A percentile compares a stretch with the other conserved stretches of the same genome.
Conservation (phyloP, 1,140 invertebrate genomes). For the Dreissena polymorpha region DNA sequence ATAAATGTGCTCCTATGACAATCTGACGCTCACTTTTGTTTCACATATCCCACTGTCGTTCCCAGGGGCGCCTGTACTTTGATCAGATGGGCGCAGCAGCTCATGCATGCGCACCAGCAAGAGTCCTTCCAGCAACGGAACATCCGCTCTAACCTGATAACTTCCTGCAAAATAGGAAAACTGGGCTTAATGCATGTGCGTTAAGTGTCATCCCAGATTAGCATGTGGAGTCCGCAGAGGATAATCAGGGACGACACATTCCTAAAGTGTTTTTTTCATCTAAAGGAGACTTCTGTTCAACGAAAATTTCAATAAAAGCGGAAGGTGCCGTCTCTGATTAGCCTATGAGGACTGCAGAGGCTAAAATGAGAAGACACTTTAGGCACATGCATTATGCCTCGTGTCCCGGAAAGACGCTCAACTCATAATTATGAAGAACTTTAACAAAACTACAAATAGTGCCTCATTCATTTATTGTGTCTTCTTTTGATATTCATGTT, state of each 20-base stretch:
- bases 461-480: too few relatives aligned
- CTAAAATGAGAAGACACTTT: too few relatives aligned
- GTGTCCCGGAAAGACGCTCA: too few relatives aligned
- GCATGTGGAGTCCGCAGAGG: neutral
- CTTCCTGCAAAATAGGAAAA: slow-evolving; percentile 64
- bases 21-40: slow-evolving; percentile 62
- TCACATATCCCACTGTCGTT: slow-evolving; percentile 66
- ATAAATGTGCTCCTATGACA: too few relatives aligned
- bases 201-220: neutral
- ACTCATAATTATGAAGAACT: too few relatives aligned
- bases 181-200: neutral
- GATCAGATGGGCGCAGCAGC: slow-evolving; percentile 64
- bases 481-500: too few relatives aligned
- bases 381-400: too few relatives aligned
- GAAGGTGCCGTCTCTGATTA: too few relatives aligned
- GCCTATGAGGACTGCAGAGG: too few relatives aligned
- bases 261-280: neutral
- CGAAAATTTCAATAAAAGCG: too few relatives aligned
- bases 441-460: too few relatives aligned
- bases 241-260: neutral
- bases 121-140: slow-evolving; percentile 73
- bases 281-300: neutral
- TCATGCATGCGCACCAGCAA: slow-evolving; percentile 65
- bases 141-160: slow-evolving; percentile 67
- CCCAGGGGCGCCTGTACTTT: slow-evolving; percentile 69